Base-by-base conservation (phyloP, 2,113 vertebrate species). In the Hemiscyllium ocellatum region DNA sequence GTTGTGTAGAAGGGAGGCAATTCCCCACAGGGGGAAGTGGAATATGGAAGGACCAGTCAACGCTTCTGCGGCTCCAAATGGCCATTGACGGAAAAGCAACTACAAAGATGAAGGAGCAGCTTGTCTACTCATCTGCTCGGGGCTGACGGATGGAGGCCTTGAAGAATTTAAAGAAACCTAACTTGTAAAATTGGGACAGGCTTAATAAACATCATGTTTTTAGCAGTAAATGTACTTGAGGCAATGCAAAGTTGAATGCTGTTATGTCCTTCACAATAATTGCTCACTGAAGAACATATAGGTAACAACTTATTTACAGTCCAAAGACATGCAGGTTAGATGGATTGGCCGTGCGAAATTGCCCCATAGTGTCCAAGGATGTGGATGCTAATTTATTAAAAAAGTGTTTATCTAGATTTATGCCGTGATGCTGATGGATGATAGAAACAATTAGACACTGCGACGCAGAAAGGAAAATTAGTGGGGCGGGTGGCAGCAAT, bases 1-100 rank as follows among this genome's bases (percentile, higher is more conserved):
- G 37, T 93, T 66, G 61, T 66, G 61, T 37, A 68, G 61, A 66
- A 66, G 61, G 7, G 61, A 93, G 29, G 33, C 89, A 93, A 37
- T n/a, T 93, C 89, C n/a, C 61, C 61, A 22, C 89, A 66, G 89
- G 61, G 61, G 65, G 15, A 93, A 33, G 22, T 93, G 61, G 65
- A 65, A 90, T 7, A 90, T n/a, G 4, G 52, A 52, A 93, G 33
- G 89, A 93, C 89, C 89, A 93, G 61, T 93, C 61, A 93, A 93
- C 61, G 37, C 19, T 93, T 37, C 89, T 66, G 89, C 56, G 37
- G 19, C 65, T n/a, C 65, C 89, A 93, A 93, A 93, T 68, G 89
- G 87, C 33, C 61, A 66, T 42, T 24, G 19, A 93, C 61, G 15
- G 61, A 93, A 93, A 19, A 93, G 61, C 6, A 37, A 19, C 15